These are phyloP conservation scores for Polyommatus icarus DNA, from an alignment of 2,888 invertebrate species.

Conservation along the genomic window DNA sequence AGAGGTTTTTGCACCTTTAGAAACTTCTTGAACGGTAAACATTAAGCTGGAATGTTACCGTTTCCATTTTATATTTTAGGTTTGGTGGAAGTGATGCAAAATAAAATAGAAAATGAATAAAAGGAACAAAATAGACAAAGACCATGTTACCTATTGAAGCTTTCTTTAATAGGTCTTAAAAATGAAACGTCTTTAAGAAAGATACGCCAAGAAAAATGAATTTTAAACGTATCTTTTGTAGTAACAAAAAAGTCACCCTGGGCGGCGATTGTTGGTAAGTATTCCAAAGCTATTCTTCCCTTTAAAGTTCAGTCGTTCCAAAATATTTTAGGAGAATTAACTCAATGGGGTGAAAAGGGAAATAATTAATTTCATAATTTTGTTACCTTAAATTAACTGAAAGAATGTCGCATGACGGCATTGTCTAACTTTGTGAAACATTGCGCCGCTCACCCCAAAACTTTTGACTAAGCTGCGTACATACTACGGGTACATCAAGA, in stretches of 20 bases:
- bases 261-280: neutral
- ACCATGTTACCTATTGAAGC: neutral
- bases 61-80: neutral
- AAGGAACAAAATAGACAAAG: neutral
- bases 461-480: conserved; percentile 54
- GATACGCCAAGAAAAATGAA: neutral
- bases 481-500: neutral
- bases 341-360: conserved; percentile 21
- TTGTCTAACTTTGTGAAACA: conserved; percentile 55
- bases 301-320: neutral
- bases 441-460: conserved; percentile 51
- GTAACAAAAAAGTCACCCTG: neutral
- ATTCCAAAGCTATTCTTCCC: neutral
- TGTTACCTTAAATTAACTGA: conserved; percentile 46
- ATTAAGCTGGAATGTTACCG: conserved; percentile 2
- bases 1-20: conserved; percentile 32
- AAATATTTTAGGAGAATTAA: neutral
- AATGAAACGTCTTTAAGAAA: neutral
- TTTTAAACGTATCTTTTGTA: neutral
- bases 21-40: conserved; percentile 22
- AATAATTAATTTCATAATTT: conserved; percentile 26
- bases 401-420: conserved; percentile 48
- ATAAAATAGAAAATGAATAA: neutral
- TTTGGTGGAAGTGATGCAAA: neutral
- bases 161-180: neutral